Percentiles rank a stretch among this genome's conserved stretches.
These are phyloP conservation scores for Phaethon lepturus DNA, from an alignment of 2,113 vertebrate species.

Conservation along the genomic window DNA sequence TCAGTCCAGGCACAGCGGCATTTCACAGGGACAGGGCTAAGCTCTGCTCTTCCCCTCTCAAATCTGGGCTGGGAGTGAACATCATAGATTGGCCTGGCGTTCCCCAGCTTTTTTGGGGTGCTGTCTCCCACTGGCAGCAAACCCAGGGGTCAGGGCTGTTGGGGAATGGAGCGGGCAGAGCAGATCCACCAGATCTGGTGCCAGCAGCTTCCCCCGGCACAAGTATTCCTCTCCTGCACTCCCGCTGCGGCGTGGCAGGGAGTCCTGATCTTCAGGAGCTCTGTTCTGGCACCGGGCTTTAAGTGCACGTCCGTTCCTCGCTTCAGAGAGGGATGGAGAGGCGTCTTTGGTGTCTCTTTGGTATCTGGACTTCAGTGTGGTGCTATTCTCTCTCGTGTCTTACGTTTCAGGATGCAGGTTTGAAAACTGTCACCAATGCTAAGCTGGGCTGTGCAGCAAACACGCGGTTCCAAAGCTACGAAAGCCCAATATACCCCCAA, in stretches of 20 bases:
- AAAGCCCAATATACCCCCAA: rapidly evolving
- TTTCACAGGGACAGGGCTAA: neutral
- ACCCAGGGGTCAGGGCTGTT: neutral
- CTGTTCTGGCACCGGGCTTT: neutral
- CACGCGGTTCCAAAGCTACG: rapidly evolving
- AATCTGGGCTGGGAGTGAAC: neutral
- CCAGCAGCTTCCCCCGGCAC: neutral
- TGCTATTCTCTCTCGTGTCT: neutral
- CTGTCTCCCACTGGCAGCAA: neutral
- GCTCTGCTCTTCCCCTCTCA: neutral
- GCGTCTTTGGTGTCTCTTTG: rapidly evolving
- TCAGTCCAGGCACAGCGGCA: neutral
- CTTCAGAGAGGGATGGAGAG: neutral
- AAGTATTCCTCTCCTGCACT: neutral
- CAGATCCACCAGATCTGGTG: neutral
- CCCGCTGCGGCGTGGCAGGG: rapidly evolving
- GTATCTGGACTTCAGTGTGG: neutral
- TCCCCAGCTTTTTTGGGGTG: too few relatives aligned
- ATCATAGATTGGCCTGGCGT: too few relatives aligned
- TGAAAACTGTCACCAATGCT: slow-evolving; percentile 74
- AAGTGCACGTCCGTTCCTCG: neutral
- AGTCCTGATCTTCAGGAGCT: neutral
- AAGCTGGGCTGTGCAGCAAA: neutral
- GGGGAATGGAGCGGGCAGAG: neutral
- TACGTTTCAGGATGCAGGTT: slow-evolving; percentile 13